Evolutionary conservation across 2,888 invertebrate genomes (phyloP), one percentile per base, ranked within the genome.

Genomic region (Merodon equestris): DNA sequence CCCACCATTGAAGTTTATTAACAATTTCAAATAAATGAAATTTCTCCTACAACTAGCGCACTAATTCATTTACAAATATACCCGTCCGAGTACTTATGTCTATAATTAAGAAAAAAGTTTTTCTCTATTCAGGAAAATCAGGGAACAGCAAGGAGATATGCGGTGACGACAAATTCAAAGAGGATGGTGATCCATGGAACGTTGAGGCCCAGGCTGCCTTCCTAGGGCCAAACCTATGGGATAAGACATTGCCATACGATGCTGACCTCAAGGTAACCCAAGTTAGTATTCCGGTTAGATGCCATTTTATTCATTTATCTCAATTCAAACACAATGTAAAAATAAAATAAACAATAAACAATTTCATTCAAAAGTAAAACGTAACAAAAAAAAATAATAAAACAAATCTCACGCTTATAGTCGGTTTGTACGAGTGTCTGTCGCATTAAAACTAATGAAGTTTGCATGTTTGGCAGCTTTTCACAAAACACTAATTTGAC

Each of bases 141-240:
- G 87, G 87, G 83, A 85, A 84, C 82, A 89, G 88, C 85, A 89
- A 89, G 85, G 89, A 89, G 84, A 89, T 89, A 84, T 89, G 89
- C 84, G 88, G 88, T 57, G 89, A 89, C 86, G 89, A 89, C 82
- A 92, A 92, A 89, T 93, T 93, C 88, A 95, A 95, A 89, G 95
- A 95, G 89, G 95, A 95, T 89, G 94, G 92, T 85, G 95, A 95
- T 90, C 92, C 96, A 83, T 96, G 96, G 95, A 93, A 93, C 87
- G 94, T 94, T 87, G 96, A 97, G 91, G 96, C 96, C 87, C 96
- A 96, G 90, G 95, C 97, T 84, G 97, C 97, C 89, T 97, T 97
- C 91, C 93, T 98, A 86, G 97, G 97, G 82, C 97, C 97, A 83
- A 97, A 96, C 90, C 91, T 98, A 82, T 98, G 97, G 97, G 97